Evolutionary conservation across 2,888 invertebrate species (phyloP).

Genomic region (Pelosia muscerda): DNA sequence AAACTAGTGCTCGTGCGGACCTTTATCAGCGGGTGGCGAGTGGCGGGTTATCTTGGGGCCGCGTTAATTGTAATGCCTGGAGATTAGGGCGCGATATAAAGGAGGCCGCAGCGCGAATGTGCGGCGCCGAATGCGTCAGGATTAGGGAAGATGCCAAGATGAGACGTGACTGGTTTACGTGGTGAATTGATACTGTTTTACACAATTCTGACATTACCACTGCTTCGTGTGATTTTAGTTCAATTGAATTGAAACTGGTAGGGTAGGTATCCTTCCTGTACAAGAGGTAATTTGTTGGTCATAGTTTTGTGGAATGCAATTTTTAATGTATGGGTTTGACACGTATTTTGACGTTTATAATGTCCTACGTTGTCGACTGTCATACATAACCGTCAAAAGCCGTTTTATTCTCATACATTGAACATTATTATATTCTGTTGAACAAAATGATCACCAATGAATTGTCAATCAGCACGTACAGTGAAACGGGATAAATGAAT

Average conservation of each 20-base stretch:
- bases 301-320: too few relatives aligned
- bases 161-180: slow-evolving; percentile 57
- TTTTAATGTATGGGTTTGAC: too few relatives aligned
- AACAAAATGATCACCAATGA: too few relatives aligned
- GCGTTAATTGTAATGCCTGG: slow-evolving; percentile 86
- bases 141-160: slow-evolving; percentile 63
- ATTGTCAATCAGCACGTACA: too few relatives aligned
- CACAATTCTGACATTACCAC: slow-evolving; percentile 26
- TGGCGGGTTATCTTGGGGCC: slow-evolving; percentile 83
- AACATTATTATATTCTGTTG: too few relatives aligned
- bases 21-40: slow-evolving; percentile 85
- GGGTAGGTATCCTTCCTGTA: too few relatives aligned
- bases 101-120: slow-evolving; percentile 56
- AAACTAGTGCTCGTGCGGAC: slow-evolving; percentile 80
- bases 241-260: background rate
- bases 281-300: too few relatives aligned
- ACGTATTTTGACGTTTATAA: too few relatives aligned
- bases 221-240: slow-evolving; percentile 11
- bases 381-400: too few relatives aligned
- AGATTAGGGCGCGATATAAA: slow-evolving; percentile 83
- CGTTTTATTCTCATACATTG: too few relatives aligned
- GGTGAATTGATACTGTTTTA: slow-evolving; percentile 40
- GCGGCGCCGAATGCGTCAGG: slow-evolving; percentile 54
- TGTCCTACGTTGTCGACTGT: too few relatives aligned
- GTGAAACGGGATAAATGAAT: background rate